phyloP scores from a whole-genome alignment of 2,888 invertebrate genomes.

The Pyrocoelia pectoralis region DNA sequence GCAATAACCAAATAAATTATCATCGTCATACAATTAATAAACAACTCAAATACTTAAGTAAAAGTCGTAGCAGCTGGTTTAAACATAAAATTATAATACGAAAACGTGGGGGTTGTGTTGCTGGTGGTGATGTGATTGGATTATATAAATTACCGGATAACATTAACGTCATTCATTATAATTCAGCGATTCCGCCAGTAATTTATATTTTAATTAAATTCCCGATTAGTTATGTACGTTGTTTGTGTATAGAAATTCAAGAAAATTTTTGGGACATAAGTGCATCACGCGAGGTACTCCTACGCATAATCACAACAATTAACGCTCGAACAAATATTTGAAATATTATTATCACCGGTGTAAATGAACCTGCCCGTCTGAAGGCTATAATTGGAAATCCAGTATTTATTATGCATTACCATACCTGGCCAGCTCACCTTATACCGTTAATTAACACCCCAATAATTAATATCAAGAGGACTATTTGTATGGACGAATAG shows the following conservation, averaged over 20 bases:
- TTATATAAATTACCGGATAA: constrained; percentile 1
- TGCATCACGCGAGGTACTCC: constrained; percentile 30
- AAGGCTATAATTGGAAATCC: constrained; percentile 57
- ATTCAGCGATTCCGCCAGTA: neutral
- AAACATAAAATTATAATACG: neutral
- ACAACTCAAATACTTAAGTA: too few relatives aligned
- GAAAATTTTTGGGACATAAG: constrained; percentile 11
- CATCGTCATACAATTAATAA: too few relatives aligned
- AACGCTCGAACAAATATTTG: constrained; percentile 57
- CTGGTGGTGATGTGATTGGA: constrained; percentile 2
- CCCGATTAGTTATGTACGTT: constrained; percentile 1
- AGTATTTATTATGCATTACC: constrained; percentile 57
- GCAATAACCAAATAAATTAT: too few relatives aligned
- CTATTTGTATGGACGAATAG: constrained; percentile 43
- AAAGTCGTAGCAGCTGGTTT: neutral
- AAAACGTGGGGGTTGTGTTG: neutral
- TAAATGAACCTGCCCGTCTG: constrained; percentile 55
- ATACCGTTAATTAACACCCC: constrained; percentile 45
- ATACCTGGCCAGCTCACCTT: constrained; percentile 48
- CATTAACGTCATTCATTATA: constrained; percentile 6
- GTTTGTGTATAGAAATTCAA: neutral
- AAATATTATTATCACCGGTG: constrained; percentile 58
- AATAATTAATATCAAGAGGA: constrained; percentile 47
- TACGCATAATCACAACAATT: constrained; percentile 48
- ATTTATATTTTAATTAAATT: constrained; percentile 12